Evolutionary conservation across 2,888 invertebrate genomes (phyloP).

Genomic region (Ophion costatus): DNA sequence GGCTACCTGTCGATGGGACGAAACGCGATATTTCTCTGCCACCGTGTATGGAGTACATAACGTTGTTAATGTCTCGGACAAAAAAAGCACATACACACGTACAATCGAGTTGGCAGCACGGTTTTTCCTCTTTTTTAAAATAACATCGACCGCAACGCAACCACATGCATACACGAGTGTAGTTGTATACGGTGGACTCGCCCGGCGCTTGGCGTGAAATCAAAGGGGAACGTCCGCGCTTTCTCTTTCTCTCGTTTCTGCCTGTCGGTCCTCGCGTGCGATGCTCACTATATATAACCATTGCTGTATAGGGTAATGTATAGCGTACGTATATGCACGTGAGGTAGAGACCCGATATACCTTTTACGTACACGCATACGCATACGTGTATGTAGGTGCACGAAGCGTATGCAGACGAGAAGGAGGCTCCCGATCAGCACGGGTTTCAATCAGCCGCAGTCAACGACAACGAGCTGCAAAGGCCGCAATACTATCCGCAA

Average conservation of each 20-base stretch:
- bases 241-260: slow-evolving; percentile 63
- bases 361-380: background rate
- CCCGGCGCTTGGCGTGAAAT: slow-evolving; percentile 64
- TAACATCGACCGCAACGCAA: slow-evolving; percentile 59
- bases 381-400: background rate
- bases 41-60: slow-evolving; percentile 23
- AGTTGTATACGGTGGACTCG: slow-evolving; percentile 35
- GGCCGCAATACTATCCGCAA: slow-evolving; percentile 38
- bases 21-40: slow-evolving; percentile 24
- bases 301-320: slow-evolving; percentile 29
- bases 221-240: slow-evolving; percentile 59
- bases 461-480: slow-evolving; percentile 59
- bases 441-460: slow-evolving; percentile 64
- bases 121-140: slow-evolving; percentile 50
- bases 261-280: slow-evolving; percentile 42
- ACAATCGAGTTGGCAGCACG: slow-evolving; percentile 49
- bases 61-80: slow-evolving; percentile 52
- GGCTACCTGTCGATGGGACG: slow-evolving; percentile 9
- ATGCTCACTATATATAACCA: slow-evolving; percentile 12
- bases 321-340: slow-evolving; percentile 7
- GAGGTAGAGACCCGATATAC: slow-evolving; percentile 1
- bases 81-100: background rate
- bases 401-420: slow-evolving; percentile 42
- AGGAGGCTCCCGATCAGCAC: slow-evolving; percentile 36
- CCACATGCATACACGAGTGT: slow-evolving; percentile 27